Conservation (phyloP, 2,797 vertebrate genomes). For the Syncerus caffer region DNA sequence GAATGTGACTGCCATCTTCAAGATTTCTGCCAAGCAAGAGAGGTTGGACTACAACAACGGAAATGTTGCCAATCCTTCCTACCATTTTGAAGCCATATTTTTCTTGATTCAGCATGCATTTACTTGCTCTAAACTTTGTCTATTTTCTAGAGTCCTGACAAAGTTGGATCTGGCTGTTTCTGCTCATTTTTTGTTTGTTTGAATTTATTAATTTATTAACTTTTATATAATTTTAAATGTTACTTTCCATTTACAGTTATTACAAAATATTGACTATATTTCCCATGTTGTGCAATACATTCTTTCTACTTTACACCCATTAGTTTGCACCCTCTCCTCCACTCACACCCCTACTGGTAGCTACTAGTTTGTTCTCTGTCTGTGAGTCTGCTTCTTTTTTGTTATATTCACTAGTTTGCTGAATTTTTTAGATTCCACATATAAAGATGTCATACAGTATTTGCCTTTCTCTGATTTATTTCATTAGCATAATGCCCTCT, state of each 20-base stretch:
- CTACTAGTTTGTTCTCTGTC: neutral
- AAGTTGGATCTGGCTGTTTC: neutral
- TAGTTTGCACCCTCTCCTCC: neutral
- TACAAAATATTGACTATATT: neutral
- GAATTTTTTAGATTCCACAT: neutral
- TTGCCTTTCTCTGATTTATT: neutral
- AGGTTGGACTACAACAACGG: neutral
- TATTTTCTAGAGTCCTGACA: neutral
- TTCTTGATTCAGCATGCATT: neutral
- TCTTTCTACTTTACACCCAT: neutral
- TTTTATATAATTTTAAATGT: neutral
- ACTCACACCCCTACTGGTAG: neutral
- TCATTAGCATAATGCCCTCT: neutral
- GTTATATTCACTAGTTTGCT: neutral
- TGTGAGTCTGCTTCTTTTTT: neutral
- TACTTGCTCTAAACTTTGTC: neutral
- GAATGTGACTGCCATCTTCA: neutral
- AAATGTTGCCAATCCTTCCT: neutral
- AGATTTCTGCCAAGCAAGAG: neutral
- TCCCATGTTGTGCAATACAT: neutral
- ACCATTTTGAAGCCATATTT: neutral
- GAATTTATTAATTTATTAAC: neutral
- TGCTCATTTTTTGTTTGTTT: neutral
- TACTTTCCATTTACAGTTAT: neutral
- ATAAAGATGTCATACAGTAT: neutral